Conservation (phyloP, 2,888 invertebrate species). For the Dichetophora obliterata region DNA sequence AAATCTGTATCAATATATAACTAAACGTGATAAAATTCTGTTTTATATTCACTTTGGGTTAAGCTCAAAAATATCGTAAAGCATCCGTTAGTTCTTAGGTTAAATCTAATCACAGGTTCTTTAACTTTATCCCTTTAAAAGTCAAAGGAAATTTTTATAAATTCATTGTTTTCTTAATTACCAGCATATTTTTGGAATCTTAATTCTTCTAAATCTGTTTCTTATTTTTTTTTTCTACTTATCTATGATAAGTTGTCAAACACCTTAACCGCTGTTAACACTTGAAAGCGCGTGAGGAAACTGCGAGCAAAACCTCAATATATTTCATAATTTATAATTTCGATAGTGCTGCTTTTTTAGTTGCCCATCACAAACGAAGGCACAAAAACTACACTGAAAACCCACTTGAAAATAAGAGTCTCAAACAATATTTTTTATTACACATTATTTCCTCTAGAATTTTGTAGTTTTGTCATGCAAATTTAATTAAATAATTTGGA, state of each 20-base stretch:
- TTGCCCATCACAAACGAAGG: background rate
- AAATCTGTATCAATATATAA: too few species aligned
- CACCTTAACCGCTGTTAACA: constrained; percentile 1
- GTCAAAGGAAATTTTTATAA: too few species aligned
- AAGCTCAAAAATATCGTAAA: too few species aligned
- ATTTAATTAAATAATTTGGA: background rate
- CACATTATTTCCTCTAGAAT: constrained; percentile 14
- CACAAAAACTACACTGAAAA: background rate
- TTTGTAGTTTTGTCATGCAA: background rate
- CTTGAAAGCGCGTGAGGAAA: constrained; percentile 3
- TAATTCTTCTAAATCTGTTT: constrained; percentile 26
- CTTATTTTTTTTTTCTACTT: constrained; percentile 48
- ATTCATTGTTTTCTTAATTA: background rate
- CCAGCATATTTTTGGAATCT: background rate
- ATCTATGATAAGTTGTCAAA: background rate
- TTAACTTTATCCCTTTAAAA: too few species aligned
- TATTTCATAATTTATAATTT: constrained; percentile 9
- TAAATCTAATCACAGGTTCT: too few species aligned
- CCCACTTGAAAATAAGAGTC: constrained; percentile 7
- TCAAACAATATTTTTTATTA: constrained; percentile 6
- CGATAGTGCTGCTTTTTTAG: background rate
- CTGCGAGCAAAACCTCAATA: background rate
- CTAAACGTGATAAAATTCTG: too few species aligned
- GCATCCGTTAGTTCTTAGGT: too few species aligned
- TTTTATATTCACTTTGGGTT: too few species aligned